Conservation (phyloP, 2,797 vertebrate genomes). For the Podarcis siculus region DNA sequence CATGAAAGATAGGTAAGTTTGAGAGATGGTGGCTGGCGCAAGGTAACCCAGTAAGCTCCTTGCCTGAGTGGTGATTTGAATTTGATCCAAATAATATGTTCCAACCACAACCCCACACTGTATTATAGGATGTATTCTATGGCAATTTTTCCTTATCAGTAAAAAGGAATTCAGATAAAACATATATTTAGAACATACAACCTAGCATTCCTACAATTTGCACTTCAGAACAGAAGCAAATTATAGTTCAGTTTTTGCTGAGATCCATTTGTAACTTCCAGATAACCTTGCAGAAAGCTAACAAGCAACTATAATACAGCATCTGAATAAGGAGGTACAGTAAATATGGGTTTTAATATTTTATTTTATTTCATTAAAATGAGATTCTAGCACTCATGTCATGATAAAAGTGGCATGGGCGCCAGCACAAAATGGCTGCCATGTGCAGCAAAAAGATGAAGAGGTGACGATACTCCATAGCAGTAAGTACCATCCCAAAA, state of each 20-base stretch:
- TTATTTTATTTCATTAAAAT: too few relatives aligned
- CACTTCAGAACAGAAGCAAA: constrained; percentile 1
- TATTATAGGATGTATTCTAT: not conserved
- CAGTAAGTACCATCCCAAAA: too few relatives aligned
- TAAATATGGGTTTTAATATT: not conserved
- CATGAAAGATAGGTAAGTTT: not conserved
- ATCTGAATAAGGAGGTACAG: constrained; percentile 49
- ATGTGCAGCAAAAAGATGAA: too few relatives aligned
- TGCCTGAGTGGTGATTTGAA: not conserved
- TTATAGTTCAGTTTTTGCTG: not conserved
- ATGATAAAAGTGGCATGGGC: too few relatives aligned
- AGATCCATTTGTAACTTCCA: constrained; percentile 46
- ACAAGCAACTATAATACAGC: constrained; percentile 19
- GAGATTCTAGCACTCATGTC: too few relatives aligned
- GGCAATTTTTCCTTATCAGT: constrained; percentile 14
- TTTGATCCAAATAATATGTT: not conserved
- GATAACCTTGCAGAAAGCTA: constrained; percentile 56
- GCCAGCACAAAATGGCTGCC: too few relatives aligned
- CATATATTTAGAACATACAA: constrained; percentile 7
- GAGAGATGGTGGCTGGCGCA: not conserved
- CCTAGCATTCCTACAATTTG: not conserved
- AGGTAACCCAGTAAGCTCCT: not conserved
- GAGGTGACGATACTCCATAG: too few relatives aligned
- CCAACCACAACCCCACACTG: not conserved
- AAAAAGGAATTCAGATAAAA: not conserved